phyloP scores from a whole-genome alignment of 2,888 invertebrate species.

The Drosophila lutescens region DNA sequence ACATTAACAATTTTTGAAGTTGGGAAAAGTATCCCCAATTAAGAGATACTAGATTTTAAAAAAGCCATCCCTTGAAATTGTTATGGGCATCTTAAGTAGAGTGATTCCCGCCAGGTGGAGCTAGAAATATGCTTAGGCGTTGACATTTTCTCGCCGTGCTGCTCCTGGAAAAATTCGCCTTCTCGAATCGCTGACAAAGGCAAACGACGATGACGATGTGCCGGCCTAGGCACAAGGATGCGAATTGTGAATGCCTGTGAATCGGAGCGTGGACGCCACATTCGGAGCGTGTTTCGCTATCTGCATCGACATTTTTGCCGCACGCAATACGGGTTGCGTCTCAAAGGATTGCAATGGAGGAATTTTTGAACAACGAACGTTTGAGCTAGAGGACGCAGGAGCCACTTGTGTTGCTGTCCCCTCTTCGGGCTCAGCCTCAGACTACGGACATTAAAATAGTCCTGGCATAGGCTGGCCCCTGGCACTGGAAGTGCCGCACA shows the following conservation, averaged over 20 bases:
- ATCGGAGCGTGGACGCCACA: constrained; percentile 8
- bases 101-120: no score
- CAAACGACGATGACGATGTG: constrained; percentile 9
- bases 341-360: constrained; percentile 26
- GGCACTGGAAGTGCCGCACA: no score
- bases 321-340: constrained; percentile 30
- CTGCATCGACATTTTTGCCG: constrained; percentile 32
- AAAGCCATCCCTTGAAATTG: no score
- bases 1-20: no score
- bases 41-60: no score
- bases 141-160: constrained; percentile 12
- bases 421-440: no score
- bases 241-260: constrained; percentile 9
- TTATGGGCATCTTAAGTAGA: no score
- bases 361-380: constrained; percentile 23
- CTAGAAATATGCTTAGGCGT: neutral
- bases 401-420: neutral
- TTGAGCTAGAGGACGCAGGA: constrained; percentile 10
- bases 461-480: neutral
- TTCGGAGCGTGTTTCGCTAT: constrained; percentile 15
- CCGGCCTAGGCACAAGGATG: constrained; percentile 26
- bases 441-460: constrained; percentile 20
- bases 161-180: constrained; percentile 32
- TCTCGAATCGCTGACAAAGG: constrained; percentile 45
- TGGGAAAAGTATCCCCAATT: no score